phyloP scores from a whole-genome alignment of 2,113 vertebrate genomes.

The Cyphomyrus plagiostoma region DNA sequence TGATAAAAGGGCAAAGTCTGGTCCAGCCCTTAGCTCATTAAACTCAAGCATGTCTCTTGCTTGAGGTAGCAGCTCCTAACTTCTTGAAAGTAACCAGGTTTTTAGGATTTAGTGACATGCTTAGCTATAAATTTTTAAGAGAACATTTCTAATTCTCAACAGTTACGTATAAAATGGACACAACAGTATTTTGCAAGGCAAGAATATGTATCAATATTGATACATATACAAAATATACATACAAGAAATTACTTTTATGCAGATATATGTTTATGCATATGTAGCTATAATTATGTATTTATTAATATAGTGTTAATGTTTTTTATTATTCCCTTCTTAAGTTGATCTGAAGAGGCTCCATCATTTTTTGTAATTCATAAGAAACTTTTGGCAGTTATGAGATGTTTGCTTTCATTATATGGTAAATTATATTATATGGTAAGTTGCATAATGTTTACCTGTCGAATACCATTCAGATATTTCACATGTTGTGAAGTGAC shows the following conservation, averaged over 20 bases:
- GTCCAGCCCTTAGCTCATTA: conserved; percentile 32
- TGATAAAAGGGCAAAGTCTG: conserved; percentile 31
- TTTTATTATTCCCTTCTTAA: background rate
- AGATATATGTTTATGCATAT: background rate
- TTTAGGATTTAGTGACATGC: background rate
- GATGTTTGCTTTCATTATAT: background rate
- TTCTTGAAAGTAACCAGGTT: conserved; percentile 2
- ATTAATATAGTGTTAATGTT: background rate
- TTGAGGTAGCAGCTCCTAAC: conserved; percentile 19
- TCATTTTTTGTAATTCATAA: background rate
- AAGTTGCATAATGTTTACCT: background rate
- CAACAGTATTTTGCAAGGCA: background rate
- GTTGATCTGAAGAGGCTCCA: background rate
- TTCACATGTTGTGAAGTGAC: background rate
- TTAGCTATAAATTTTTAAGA: background rate
- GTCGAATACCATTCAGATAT: background rate
- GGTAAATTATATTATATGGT: background rate
- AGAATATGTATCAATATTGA: background rate
- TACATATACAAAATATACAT: background rate
- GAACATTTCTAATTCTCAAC: background rate
- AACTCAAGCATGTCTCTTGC: conserved; percentile 19
- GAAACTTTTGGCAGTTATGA: background rate
- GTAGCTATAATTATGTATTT: background rate
- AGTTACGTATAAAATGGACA: background rate
- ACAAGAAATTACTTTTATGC: background rate